Conservation (phyloP, 2,888 invertebrate species). For the Sarcophaga rosellei region DNA sequence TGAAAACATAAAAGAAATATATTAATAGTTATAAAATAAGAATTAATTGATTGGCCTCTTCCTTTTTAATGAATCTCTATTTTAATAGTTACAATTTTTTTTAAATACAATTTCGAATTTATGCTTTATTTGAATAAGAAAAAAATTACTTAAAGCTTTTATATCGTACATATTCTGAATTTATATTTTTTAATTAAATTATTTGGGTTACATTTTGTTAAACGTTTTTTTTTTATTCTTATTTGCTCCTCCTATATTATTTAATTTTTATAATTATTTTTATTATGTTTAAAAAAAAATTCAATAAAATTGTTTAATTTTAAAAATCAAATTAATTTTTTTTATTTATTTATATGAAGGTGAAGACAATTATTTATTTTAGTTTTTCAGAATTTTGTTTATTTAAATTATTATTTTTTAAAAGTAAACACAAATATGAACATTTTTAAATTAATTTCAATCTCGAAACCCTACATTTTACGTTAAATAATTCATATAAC, state of each 20-base stretch:
- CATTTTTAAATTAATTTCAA: conserved; percentile 2
- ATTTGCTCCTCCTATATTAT: conserved; percentile 18
- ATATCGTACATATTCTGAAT: conserved; percentile 41
- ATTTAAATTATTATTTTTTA: not conserved
- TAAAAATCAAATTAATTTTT: not conserved
- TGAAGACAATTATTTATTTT: too few species aligned
- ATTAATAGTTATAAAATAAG: not conserved
- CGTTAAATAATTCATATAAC: too few species aligned
- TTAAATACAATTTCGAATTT: conserved; percentile 27
- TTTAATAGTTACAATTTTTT: conserved; percentile 1
- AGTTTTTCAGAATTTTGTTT: not conserved
- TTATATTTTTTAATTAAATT: conserved; percentile 31
- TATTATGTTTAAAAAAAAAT: conserved; percentile 3
- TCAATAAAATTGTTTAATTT: not conserved
- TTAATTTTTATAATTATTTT: conserved; percentile 36
- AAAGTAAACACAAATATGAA: not conserved
- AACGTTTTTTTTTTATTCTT: conserved; percentile 19
- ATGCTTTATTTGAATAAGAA: not conserved
- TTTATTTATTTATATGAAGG: not conserved
- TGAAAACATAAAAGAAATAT: not conserved
- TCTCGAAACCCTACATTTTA: not conserved
- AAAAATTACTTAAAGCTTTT: conserved; percentile 27
- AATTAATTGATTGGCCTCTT: conserved; percentile 17
- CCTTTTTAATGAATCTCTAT: conserved; percentile 50
- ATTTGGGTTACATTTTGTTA: conserved; percentile 42